Evolutionary conservation across 64 coral and sea anemone species (phyloP), one percentile per base, ranked within the genome.

Genomic region (Montipora sp.): DNA sequence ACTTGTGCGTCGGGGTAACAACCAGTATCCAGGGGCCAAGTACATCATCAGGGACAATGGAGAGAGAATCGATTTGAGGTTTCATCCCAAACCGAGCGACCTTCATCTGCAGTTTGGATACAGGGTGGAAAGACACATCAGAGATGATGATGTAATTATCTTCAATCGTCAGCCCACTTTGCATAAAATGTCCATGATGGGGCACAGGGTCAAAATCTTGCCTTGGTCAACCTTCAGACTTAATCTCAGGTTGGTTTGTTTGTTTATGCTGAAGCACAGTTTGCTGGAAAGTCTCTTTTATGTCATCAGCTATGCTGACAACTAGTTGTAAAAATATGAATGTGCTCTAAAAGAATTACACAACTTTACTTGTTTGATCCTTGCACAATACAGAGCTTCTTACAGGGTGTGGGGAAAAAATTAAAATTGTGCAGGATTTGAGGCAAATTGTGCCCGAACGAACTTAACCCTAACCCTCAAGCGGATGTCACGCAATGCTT

Each of bases 121-220:
- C 89, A 99, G 87, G 92, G 98, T 99, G 79, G 98, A 99, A 23
- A 51, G 98, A 80, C 98, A 99, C 70, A 94, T 99, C 50, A 87
- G 94, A 81, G 98, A 99, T 91, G 89, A 99, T 51, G 98, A 99
- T 92, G 77, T 99, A 23, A 94, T 99, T 73, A 96, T 99, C 72
- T 99, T 99, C 84, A 99, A 99, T 86, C 98, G 98, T 48, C 98
- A 99, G 81, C 98, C 98, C 5, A 99, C 98, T 50, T 75, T 99
- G 3, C 98, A 99, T 75, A 99, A 99, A 99, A 99, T 99, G 98
- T 99, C 98, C 51, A 99, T 99, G 98, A 99, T 99, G 98, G 98
- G 98, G 20, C 98, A 99, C 82, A 87, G 98, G 27, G 92, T 99
- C 10, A 99, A 99, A 81, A 96, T 99, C 59, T 75, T 99, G 68